phyloP scores from a whole-genome alignment of 1,140 invertebrate species.

The Drosophila ambigua region DNA sequence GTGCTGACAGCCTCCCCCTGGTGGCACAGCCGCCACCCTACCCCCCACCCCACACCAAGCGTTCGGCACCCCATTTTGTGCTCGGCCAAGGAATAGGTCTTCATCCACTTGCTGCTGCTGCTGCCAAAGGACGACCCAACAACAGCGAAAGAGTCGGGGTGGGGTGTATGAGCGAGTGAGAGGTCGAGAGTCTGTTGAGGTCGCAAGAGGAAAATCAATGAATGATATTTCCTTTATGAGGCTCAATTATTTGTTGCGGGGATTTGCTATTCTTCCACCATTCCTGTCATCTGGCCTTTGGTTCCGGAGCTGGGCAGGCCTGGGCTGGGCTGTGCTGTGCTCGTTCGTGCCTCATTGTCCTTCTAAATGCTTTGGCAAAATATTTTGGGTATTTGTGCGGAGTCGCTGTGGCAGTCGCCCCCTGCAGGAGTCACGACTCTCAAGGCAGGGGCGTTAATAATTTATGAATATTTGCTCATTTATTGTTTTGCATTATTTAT shows the following conservation, averaged over 20 bases:
- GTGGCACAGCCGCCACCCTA: not conserved
- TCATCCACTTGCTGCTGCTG: conserved; percentile 61
- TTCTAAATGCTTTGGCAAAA: conserved; percentile 81
- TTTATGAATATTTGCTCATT: conserved; percentile 82
- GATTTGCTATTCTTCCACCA: conserved; percentile 73
- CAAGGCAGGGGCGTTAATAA: conserved; percentile 59
- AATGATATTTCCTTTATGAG: conserved; percentile 81
- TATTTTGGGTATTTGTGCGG: conserved; percentile 76
- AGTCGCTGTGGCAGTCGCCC: not conserved
- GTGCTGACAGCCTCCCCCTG: conserved; percentile 21
- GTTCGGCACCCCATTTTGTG: conserved; percentile 9
- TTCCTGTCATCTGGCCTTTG: conserved; percentile 41
- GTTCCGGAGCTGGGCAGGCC: conserved; percentile 26
- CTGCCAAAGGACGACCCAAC: not conserved
- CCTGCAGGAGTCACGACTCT: conserved; percentile 16
- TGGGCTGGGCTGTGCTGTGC: not conserved
- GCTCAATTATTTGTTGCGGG: conserved; percentile 83
- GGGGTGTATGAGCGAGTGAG: not conserved
- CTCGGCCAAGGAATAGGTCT: conserved; percentile 22
- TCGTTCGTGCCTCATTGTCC: conserved; percentile 76
- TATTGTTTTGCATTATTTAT: conserved; percentile 81
- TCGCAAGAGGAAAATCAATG: conserved; percentile 72
- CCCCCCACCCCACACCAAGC: conserved; percentile 6
- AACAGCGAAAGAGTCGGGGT: not conserved
- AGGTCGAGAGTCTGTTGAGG: conserved; percentile 24